Evolutionary conservation across 2,113 vertebrate genomes (phyloP).

Genomic region (Mellivora capensis): DNA sequence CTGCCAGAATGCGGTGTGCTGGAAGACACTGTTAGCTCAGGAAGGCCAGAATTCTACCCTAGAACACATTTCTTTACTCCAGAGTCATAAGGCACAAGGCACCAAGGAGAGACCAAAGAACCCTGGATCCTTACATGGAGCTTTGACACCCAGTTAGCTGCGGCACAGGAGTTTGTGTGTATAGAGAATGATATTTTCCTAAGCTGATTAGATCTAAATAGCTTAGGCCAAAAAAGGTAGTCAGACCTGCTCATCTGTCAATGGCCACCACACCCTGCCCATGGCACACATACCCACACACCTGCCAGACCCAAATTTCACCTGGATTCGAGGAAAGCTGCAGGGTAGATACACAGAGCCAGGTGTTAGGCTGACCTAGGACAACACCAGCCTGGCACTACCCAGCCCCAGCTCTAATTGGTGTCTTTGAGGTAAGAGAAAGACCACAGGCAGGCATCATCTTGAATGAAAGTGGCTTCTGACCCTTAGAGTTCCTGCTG

Average conservation of each 20-base stretch:
- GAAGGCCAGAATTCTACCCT: neutral
- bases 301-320: neutral
- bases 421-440: neutral
- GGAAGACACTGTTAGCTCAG: neutral
- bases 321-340: neutral
- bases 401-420: neutral
- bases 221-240: neutral
- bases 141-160: neutral
- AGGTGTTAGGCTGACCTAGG: too few relatives aligned
- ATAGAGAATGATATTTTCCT: neutral
- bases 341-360: neutral
- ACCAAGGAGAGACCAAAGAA: neutral
- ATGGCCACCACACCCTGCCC: neutral
- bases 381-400: neutral
- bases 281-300: neutral
- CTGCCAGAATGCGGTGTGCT: neutral
- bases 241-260: neutral
- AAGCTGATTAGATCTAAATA: too few relatives aligned
- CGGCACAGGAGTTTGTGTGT: neutral
- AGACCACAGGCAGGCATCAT: neutral
- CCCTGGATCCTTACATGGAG: neutral
- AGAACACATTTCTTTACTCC: neutral
- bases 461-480: too few relatives aligned
- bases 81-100: neutral
- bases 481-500: fast-evolving